Conservation (phyloP, 1,140 invertebrate species). For the Hypothenemus hampei region DNA sequence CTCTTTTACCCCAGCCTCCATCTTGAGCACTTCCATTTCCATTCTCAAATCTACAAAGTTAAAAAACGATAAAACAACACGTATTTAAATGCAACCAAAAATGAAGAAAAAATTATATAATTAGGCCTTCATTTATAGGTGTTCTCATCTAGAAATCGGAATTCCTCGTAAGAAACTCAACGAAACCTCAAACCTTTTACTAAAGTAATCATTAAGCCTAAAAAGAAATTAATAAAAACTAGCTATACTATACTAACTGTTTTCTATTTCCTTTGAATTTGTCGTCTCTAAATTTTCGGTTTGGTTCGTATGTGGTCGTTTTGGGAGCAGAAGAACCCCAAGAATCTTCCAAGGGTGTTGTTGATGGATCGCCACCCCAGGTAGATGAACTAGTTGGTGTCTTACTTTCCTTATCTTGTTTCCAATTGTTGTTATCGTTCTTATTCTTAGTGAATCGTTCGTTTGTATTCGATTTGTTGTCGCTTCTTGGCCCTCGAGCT, state of each 20-base stretch:
- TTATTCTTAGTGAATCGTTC: slow-evolving; percentile 8
- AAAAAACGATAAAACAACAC: neutral
- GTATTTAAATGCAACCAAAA: neutral
- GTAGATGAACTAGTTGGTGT: neutral
- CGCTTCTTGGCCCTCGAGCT: slow-evolving; percentile 6
- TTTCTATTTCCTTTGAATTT: slow-evolving; percentile 10
- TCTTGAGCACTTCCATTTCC: neutral
- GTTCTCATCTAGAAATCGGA: slow-evolving; percentile 12
- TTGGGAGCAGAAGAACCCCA: neutral
- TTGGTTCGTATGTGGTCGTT: slow-evolving; percentile 5
- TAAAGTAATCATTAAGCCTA: slow-evolving; percentile 13
- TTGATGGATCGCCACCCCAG: neutral
- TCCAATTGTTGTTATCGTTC: slow-evolving; percentile 15
- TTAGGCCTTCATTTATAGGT: neutral
- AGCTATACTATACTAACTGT: neutral
- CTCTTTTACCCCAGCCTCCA: neutral
- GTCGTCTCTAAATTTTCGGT: slow-evolving; percentile 9
- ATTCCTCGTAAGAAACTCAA: slow-evolving; percentile 14
- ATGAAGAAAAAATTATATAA: neutral
- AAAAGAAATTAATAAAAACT: neutral
- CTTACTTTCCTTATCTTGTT: slow-evolving; percentile 17
- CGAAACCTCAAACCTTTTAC: slow-evolving; percentile 20
- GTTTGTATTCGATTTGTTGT: slow-evolving; percentile 3
- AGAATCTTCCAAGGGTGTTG: neutral
- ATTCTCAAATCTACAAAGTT: neutral